phyloP scores from a whole-genome alignment of 2,113 vertebrate genomes.

The Leucosticte australis region DNA sequence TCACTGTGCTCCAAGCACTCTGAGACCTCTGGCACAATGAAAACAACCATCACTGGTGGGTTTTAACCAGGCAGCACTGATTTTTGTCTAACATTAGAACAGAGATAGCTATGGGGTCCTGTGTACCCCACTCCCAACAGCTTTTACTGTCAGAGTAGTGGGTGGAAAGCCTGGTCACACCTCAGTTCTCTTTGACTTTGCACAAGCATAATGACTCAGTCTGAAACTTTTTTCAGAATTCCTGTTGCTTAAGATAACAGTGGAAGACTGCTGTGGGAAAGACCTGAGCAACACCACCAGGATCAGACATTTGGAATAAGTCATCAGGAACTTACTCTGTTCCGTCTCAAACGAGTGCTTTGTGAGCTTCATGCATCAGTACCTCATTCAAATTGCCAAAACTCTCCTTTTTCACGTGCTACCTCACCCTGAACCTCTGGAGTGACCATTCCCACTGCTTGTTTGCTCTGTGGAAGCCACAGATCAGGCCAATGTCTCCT shows the following conservation, averaged over 20 bases:
- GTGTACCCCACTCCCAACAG: neutral
- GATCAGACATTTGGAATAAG: neutral
- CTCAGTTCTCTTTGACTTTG: neutral
- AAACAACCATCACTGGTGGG: neutral
- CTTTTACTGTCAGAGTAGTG: neutral
- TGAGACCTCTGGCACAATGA: neutral
- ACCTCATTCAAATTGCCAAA: neutral
- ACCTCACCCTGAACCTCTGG: neutral
- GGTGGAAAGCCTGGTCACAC: neutral
- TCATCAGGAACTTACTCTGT: neutral
- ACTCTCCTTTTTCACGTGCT: neutral
- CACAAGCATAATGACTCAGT: neutral
- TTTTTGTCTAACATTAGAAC: neutral
- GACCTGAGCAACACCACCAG: neutral
- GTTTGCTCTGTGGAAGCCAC: neutral
- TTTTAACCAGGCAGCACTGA: neutral
- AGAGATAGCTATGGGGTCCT: neutral
- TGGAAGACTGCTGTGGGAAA: neutral
- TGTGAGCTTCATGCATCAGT: neutral
- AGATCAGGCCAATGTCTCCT: fast-evolving
- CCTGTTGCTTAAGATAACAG: neutral
- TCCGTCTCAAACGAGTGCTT: neutral
- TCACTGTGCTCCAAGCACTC: neutral
- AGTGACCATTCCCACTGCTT: neutral
- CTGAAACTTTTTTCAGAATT: neutral